phyloP scores from a whole-genome alignment of 2,888 invertebrate genomes.

The Sisyra terminalis region DNA sequence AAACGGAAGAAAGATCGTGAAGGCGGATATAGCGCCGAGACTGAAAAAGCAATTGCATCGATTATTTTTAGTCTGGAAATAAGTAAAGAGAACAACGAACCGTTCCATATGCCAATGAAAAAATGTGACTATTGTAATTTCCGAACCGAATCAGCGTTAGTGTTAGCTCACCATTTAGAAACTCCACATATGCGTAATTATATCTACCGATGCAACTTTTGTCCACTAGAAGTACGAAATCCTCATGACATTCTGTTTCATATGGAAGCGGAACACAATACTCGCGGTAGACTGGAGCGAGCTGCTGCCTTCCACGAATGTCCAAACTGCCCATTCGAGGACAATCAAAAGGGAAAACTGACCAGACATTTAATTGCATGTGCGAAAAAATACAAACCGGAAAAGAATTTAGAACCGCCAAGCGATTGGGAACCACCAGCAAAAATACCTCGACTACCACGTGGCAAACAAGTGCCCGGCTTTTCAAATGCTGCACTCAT shows the following conservation, averaged over 20 bases:
- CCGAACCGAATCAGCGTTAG: slow-evolving; percentile 70
- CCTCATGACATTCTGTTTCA: slow-evolving; percentile 81
- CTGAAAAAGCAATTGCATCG: slow-evolving; percentile 64
- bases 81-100: slow-evolving; percentile 72
- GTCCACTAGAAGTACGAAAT: slow-evolving; percentile 56
- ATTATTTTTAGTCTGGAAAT: slow-evolving; percentile 71
- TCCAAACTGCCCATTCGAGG: slow-evolving; percentile 85
- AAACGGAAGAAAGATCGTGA: slow-evolving; percentile 66
- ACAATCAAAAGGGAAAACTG: slow-evolving; percentile 81
- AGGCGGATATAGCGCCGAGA: slow-evolving; percentile 45
- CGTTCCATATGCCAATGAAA: slow-evolving; percentile 54
- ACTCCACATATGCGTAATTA: slow-evolving; percentile 84
- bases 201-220: slow-evolving; percentile 52
- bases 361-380: slow-evolving; percentile 78
- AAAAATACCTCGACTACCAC: slow-evolving; percentile 64
- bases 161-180: slow-evolving; percentile 75
- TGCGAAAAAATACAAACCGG: slow-evolving; percentile 76
- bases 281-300: slow-evolving; percentile 66
- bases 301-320: slow-evolving; percentile 83
- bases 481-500: slow-evolving; percentile 13
- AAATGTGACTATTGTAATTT: slow-evolving; percentile 83
- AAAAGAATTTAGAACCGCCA: slow-evolving; percentile 71
- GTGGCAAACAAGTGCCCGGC: slow-evolving; percentile 21
- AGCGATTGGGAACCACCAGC: slow-evolving; percentile 88
- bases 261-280: slow-evolving; percentile 80